Percentiles rank a stretch among this genome's conserved stretches.
Evolutionary conservation across 2,113 vertebrate genomes (phyloP).

Genomic region (Oreotrochilus melanogaster): DNA sequence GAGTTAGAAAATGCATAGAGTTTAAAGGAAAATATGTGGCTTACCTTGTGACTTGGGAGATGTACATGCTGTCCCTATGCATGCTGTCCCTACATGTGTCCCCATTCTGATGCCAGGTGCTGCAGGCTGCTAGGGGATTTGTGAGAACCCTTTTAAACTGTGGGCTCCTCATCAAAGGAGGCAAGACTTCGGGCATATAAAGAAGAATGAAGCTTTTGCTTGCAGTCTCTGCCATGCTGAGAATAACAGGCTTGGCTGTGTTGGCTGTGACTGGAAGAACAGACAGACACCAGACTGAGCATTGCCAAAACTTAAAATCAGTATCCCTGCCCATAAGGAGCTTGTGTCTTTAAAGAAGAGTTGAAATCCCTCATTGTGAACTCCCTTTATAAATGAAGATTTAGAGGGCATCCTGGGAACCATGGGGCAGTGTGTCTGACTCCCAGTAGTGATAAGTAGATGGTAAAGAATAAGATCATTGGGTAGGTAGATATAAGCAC

Average conservation of each 20-base stretch:
- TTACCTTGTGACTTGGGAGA: background rate
- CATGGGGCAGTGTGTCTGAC: background rate
- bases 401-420: background rate
- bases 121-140: background rate
- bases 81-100: too few relatives aligned
- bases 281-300: background rate
- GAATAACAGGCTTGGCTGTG: background rate
- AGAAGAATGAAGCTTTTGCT: background rate
- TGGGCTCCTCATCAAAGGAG: background rate
- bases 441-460: background rate
- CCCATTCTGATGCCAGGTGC: background rate
- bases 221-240: background rate
- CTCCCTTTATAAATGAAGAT: background rate
- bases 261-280: background rate
- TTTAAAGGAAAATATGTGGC: background rate
- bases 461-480: background rate
- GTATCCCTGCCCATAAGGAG: background rate
- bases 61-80: accelerated
- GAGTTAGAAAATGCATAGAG: background rate
- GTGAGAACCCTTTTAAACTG: background rate
- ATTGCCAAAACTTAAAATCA: background rate
- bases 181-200: background rate
- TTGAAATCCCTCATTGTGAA: background rate
- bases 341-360: background rate
- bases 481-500: background rate